Evolutionary conservation across 2,113 vertebrate genomes (phyloP).

Genomic region (Willisornis vidua): DNA sequence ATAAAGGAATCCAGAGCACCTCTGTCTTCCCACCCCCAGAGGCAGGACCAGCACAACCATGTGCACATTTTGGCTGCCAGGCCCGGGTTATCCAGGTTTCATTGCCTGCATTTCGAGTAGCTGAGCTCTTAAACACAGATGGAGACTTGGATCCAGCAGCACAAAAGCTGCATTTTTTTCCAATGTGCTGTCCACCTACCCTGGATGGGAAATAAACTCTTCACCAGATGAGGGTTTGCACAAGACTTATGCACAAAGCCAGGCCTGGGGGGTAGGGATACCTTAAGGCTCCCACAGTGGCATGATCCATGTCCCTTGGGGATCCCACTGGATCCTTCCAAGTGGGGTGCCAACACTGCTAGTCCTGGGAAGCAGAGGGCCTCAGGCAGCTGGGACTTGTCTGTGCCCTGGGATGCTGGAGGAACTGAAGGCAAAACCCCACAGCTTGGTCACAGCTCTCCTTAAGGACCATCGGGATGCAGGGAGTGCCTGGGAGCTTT

Average conservation of each 20-base stretch:
- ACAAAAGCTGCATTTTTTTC: background rate
- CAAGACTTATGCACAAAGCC: background rate
- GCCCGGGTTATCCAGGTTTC: background rate
- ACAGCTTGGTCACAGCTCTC: background rate
- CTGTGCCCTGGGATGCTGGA: background rate
- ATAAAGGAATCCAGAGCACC: background rate
- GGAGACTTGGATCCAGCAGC: background rate
- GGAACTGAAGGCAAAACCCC: background rate
- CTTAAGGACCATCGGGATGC: accelerated
- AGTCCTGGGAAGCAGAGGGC: background rate
- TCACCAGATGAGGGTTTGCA: background rate
- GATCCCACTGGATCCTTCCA: background rate
- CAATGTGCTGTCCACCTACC: background rate
- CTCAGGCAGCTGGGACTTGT: background rate
- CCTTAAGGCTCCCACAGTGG: background rate
- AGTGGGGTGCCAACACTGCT: background rate
- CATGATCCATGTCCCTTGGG: accelerated
- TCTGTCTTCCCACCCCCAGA: background rate
- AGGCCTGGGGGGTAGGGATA: background rate
- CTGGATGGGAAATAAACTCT: background rate
- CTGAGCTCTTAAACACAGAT: background rate
- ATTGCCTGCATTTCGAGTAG: background rate
- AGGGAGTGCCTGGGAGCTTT: background rate
- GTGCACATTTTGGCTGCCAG: background rate
- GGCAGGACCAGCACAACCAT: background rate